Base-by-base conservation (phyloP, 2,113 vertebrate genomes). In the Conger conger region DNA sequence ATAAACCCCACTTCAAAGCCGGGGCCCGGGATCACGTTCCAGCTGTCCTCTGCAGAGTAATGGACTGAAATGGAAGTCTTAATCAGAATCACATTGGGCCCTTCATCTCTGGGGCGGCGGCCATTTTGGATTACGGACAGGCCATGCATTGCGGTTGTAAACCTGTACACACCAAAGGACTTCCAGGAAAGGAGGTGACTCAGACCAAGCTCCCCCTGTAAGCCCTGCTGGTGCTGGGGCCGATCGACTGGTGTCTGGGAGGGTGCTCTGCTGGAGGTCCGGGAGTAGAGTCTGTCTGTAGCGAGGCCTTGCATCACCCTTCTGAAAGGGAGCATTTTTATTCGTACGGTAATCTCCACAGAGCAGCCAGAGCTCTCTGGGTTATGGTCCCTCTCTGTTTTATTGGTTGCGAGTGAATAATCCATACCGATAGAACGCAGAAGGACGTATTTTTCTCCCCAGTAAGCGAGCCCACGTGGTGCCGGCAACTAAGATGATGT, bases 1-100 rank as follows among this genome's bases (percentile, higher is more conserved):
- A 93, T 93, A 93, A 93, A 94, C 20, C 86, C 87, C 89, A 95
- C 93, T 96, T 97, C 93, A 96, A 95, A 96, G 93, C 86, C 91
- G 38, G 84, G 87, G 82, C 81, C 89, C 87, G 90, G 86, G 89
- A 95, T 94, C 88, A 85, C 76, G 86, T 92, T 91, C 89, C 88
- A 60, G 81, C 79, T 54, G 79, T 68, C 79, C 53, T 88, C 84
- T 13, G 89, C 88, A 89, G 88, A 92, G 90, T 94, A 93, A 94
- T 90, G 92, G 92, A 94, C 88, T 92, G 79, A 91, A 89, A 92
- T 93, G 92, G 88, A 87, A 81, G 88, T 90, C 88, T 88, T 93
- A 93, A 93, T 93, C 93, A 91, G 91, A 94, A 90, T 94, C 90
- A 90, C 90, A 89, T 93, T 90, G 90, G 88, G 37, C 76, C 86